Percentiles rank a stretch among this genome's conserved stretches.
Conservation (phyloP, 1,140 invertebrate genomes). For the Berghia stephanieae region DNA sequence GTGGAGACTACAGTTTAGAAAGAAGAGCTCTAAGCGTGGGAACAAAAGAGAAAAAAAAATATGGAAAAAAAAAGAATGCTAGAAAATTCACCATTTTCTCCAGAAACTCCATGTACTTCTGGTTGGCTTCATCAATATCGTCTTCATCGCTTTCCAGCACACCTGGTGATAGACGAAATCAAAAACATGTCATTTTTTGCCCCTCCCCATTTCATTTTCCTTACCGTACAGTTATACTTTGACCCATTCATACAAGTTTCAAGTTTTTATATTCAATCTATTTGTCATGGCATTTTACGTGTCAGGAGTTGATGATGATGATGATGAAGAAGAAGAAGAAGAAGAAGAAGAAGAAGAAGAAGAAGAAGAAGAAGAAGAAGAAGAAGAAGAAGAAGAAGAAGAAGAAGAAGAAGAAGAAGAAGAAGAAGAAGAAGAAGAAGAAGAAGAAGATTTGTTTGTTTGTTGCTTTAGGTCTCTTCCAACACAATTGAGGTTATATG, state of each 20-base stretch:
- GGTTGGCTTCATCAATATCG: constrained; percentile 85
- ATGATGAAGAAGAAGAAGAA: neutral
- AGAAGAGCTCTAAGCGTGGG: too few relatives aligned
- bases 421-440: neutral
- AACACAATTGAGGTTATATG: too few relatives aligned
- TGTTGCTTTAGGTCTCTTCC: neutral
- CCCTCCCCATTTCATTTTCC: too few relatives aligned
- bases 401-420: neutral
- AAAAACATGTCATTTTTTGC: neutral
- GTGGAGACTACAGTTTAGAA: too few relatives aligned
- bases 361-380: neutral
- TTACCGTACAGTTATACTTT: too few relatives aligned
- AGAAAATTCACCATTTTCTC: constrained; percentile 60
- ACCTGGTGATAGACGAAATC: constrained; percentile 69
- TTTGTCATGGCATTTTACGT: too few relatives aligned
- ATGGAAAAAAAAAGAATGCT: too few relatives aligned
- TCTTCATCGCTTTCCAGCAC: constrained; percentile 91
- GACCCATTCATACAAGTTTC: too few relatives aligned
- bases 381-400: neutral
- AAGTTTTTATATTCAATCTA: too few relatives aligned
- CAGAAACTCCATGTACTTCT: constrained; percentile 81
- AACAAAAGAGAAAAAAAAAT: too few relatives aligned
- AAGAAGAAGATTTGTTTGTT: neutral
- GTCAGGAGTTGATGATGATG: too few relatives aligned
- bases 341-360: neutral